Evolutionary conservation across 2,888 invertebrate species (phyloP).

Genomic region (Bibio marci): DNA sequence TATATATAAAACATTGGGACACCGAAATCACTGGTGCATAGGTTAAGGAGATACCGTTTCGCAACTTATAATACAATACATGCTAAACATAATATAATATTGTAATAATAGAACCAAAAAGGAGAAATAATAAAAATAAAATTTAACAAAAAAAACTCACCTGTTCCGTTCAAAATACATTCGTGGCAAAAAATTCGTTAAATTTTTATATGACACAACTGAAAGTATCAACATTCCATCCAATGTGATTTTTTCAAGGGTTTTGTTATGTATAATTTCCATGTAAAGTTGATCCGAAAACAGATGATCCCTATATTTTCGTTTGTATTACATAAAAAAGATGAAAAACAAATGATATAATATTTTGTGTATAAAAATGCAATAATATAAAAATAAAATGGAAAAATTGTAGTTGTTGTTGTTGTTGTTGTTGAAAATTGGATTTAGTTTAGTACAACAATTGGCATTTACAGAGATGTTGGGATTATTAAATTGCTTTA

Average conservation of each 20-base stretch:
- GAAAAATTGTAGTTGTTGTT: too few species aligned
- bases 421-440: too few species aligned
- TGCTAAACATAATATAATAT: not conserved
- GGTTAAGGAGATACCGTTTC: too few species aligned
- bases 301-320: conserved; percentile 21
- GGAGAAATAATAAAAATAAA: not conserved
- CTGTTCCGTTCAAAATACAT: conserved; percentile 28
- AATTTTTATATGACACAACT: conserved; percentile 28
- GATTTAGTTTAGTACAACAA: too few species aligned
- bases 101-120: too few species aligned
- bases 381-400: too few species aligned
- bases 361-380: not conserved
- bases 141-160: conserved; percentile 21
- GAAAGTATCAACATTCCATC: conserved; percentile 28
- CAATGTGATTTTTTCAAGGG: conserved; percentile 23
- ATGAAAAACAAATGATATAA: conserved; percentile 6
- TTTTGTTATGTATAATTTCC: conserved; percentile 24
- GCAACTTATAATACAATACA: too few species aligned
- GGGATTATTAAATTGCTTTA: too few species aligned
- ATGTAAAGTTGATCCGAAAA: conserved; percentile 29
- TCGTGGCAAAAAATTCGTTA: conserved; percentile 27
- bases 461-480: too few species aligned
- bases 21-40: too few species aligned
- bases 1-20: too few species aligned
- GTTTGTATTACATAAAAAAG: too few species aligned